Evolutionary conservation across 1,140 invertebrate genomes (phyloP).

Genomic region (Drosophila teissieri): DNA sequence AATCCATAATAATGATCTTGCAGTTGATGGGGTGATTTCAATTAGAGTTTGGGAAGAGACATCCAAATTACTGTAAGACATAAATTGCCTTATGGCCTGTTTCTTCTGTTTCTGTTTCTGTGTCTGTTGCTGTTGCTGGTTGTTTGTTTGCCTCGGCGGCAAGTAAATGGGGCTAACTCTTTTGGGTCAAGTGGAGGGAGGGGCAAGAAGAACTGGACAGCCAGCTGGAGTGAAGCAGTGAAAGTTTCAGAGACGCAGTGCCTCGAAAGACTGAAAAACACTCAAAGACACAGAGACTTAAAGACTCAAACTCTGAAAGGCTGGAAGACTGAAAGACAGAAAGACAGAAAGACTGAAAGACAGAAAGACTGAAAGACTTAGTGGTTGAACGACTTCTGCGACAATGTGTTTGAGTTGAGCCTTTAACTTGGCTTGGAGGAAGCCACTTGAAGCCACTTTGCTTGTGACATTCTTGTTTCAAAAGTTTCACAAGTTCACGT

Average conservation of each 20-base stretch:
- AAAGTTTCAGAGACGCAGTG: constrained; percentile 25
- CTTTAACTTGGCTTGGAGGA: constrained; percentile 1
- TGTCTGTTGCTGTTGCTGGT: too few species aligned
- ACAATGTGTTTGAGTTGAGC: neutral
- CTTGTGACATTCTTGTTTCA: constrained; percentile 51
- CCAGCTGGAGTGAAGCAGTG: constrained; percentile 40
- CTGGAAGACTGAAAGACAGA: neutral
- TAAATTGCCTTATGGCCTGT: neutral
- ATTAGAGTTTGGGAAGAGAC: too few species aligned
- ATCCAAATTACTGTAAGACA: neutral
- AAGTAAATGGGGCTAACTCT: constrained; percentile 6
- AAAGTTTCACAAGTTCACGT: constrained; percentile 56
- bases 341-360: neutral
- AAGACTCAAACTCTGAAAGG: neutral
- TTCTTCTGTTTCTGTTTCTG: neutral
- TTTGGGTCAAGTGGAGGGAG: constrained; percentile 4
- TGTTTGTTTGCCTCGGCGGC: neutral
- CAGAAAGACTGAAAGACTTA: constrained; percentile 1
- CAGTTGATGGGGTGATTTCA: too few species aligned
- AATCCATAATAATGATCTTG: too few species aligned
- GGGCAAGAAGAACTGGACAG: constrained; percentile 13
- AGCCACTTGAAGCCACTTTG: constrained; percentile 21
- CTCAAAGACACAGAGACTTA: constrained; percentile 8
- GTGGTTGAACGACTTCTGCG: constrained; percentile 22
- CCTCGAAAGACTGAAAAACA: neutral